Percentiles rank a stretch among this genome's conserved stretches.
Evolutionary conservation across 2,797 vertebrate species (phyloP).

Genomic region (Myotis myotis): DNA sequence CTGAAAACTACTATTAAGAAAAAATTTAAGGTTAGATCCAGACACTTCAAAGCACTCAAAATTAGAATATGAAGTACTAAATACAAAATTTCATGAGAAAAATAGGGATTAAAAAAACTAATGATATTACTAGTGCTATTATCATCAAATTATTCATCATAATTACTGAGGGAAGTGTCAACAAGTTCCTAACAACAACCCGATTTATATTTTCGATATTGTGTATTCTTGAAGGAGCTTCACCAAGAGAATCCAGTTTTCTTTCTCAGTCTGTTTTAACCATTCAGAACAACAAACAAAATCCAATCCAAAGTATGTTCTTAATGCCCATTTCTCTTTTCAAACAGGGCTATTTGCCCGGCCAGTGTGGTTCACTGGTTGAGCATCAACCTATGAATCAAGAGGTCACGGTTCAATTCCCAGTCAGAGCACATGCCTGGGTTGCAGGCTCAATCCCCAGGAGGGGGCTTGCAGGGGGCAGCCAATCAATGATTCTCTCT

Average conservation of each 20-base stretch:
- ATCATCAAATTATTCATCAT: slow-evolving; percentile 19
- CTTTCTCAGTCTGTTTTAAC: slow-evolving; percentile 30
- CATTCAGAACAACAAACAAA: slow-evolving; percentile 38
- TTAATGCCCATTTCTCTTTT: slow-evolving; percentile 8
- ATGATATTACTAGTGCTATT: background rate
- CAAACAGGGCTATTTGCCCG: background rate
- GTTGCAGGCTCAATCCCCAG: too few relatives aligned
- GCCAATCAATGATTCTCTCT: too few relatives aligned
- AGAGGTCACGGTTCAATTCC: too few relatives aligned
- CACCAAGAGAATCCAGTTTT: slow-evolving; percentile 36
- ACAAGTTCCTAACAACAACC: background rate
- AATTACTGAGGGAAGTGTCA: slow-evolving; percentile 38
- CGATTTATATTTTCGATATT: slow-evolving; percentile 23
- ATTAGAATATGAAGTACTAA: slow-evolving; percentile 31
- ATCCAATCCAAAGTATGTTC: background rate
- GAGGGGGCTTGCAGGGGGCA: too few relatives aligned
- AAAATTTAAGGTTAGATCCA: slow-evolving; percentile 56
- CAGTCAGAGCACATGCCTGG: too few relatives aligned
- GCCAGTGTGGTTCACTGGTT: too few relatives aligned
- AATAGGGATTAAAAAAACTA: background rate
- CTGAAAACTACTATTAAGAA: slow-evolving; percentile 58
- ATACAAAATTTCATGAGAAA: slow-evolving; percentile 44
- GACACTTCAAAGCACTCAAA: background rate
- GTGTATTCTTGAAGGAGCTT: background rate
- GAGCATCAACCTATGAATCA: too few relatives aligned